Evolutionary conservation across 1,140 invertebrate species (phyloP).

Genomic region (honey bee (Apis mellifera)): DNA sequence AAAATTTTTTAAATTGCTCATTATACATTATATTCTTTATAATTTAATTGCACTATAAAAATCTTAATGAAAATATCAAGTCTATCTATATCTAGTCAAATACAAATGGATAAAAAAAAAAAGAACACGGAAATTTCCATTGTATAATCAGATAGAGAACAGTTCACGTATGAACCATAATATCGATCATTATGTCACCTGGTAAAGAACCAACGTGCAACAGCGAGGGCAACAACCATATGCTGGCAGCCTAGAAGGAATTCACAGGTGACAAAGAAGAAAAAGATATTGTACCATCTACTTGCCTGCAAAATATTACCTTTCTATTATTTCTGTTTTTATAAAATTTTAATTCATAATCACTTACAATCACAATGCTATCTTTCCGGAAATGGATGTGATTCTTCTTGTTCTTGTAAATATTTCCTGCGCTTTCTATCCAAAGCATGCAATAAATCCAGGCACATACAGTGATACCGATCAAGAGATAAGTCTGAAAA

Average conservation of each 20-base stretch:
- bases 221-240: constrained; percentile 88
- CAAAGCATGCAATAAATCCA: constrained; percentile 85
- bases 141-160: not conserved
- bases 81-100: too few relatives aligned
- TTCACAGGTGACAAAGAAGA: constrained; percentile 88
- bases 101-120: not conserved
- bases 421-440: constrained; percentile 85
- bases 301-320: constrained; percentile 78
- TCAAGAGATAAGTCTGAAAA: constrained; percentile 85
- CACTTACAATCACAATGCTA: constrained; percentile 81
- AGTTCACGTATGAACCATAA: not conserved
- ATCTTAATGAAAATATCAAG: not conserved
- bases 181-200: constrained; percentile 81
- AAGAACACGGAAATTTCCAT: not conserved
- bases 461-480: constrained; percentile 81
- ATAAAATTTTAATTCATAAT: not conserved
- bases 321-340: not conserved
- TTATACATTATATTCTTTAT: too few relatives aligned
- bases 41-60: not conserved
- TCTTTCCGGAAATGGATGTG: constrained; percentile 83
- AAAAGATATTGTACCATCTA: constrained; percentile 86
- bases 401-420: constrained; percentile 76
- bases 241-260: constrained; percentile 90
- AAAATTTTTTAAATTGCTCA: too few relatives aligned
- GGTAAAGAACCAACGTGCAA: constrained; percentile 90